Evolutionary conservation across 2,797 vertebrate species (phyloP).

Genomic region (Sarcoramphus papa): DNA sequence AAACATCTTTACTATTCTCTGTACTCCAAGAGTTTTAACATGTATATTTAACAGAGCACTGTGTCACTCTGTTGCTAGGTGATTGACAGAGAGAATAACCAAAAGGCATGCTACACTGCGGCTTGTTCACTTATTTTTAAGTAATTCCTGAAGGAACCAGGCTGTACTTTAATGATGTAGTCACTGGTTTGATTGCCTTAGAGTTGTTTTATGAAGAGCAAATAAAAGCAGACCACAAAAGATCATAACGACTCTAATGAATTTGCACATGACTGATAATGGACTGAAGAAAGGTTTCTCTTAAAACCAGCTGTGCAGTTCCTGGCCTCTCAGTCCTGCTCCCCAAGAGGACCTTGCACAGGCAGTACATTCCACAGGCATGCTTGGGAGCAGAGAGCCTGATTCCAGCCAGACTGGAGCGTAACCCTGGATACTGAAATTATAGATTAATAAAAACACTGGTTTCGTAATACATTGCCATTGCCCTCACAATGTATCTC

Average conservation of each 20-base stretch:
- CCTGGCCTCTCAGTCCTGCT: background rate
- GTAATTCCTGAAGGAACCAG: background rate
- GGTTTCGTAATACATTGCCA: background rate
- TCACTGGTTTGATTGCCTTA: background rate
- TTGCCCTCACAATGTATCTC: background rate
- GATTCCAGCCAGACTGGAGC: background rate
- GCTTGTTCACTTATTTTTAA: background rate
- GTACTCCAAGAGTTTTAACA: background rate
- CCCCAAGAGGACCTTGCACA: fast-evolving
- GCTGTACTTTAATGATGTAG: background rate
- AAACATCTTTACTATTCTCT: background rate
- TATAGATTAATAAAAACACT: background rate
- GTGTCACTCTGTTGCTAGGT: background rate
- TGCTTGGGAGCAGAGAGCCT: background rate
- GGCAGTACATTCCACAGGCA: background rate
- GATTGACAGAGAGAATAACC: background rate
- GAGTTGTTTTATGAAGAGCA: background rate
- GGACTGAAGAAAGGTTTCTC: background rate
- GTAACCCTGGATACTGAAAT: background rate
- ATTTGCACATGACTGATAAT: background rate
- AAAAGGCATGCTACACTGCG: background rate
- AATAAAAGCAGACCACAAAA: background rate
- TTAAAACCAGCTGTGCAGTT: background rate
- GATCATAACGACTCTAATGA: background rate
- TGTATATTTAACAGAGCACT: background rate